These are phyloP conservation scores for Leuctra nigra DNA, from an alignment of 2,888 invertebrate genomes.

Conservation along the genomic window DNA sequence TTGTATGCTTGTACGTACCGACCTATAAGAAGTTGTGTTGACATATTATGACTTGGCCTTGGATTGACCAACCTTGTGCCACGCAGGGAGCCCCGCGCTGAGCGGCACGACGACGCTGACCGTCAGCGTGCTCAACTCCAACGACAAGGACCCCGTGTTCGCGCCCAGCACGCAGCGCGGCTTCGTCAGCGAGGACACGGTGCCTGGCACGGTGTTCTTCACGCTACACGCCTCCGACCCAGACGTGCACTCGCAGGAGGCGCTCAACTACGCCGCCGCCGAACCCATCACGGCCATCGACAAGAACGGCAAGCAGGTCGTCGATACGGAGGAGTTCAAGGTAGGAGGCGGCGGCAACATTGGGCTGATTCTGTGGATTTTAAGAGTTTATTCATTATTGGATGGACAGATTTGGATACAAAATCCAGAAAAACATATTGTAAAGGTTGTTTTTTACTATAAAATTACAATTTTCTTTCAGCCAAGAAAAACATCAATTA, in stretches of 20 bases:
- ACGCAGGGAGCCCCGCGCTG: slow-evolving; percentile 63
- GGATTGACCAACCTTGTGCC: too few relatives aligned
- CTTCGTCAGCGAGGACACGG: slow-evolving; percentile 69
- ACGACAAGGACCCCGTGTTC: slow-evolving; percentile 82
- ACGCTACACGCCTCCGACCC: slow-evolving; percentile 70
- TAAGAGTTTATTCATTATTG: too few relatives aligned
- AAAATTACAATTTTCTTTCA: too few relatives aligned
- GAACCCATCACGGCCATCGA: slow-evolving; percentile 73
- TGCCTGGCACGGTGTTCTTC: slow-evolving; percentile 62
- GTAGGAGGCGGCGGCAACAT: slow-evolving; percentile 32
- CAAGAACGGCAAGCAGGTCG: slow-evolving; percentile 70
- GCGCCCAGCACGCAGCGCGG: slow-evolving; percentile 70
- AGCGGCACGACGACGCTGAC: slow-evolving; percentile 75
- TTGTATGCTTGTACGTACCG: too few relatives aligned
- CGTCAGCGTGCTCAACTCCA: slow-evolving; percentile 74
- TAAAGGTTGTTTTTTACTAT: too few relatives aligned
- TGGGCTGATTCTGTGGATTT: too few relatives aligned
- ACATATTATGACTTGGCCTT: too few relatives aligned
- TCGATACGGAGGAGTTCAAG: slow-evolving; percentile 37
- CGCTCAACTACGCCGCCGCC: slow-evolving; percentile 58
- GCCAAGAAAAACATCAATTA: too few relatives aligned
- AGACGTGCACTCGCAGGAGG: slow-evolving; percentile 63
- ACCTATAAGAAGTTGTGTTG: too few relatives aligned
- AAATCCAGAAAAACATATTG: too few relatives aligned
- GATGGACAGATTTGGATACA: too few relatives aligned